These are phyloP conservation scores for Philopedon plagiatum DNA, from an alignment of 2,888 invertebrate genomes.

Conservation along the genomic window DNA sequence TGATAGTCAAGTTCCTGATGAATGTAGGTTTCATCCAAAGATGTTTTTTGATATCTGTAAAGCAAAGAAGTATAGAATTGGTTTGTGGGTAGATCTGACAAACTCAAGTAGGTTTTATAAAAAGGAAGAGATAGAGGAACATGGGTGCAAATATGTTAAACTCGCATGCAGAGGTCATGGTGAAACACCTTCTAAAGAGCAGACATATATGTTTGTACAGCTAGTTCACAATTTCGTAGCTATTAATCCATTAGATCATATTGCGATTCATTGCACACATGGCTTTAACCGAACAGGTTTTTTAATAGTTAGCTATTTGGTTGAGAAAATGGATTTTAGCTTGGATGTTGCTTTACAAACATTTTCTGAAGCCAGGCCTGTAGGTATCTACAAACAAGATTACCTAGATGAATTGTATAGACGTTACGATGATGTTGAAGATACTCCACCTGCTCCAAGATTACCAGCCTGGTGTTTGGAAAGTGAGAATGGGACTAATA, in stretches of 20 bases:
- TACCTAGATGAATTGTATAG: conserved; percentile 91
- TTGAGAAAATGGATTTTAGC: conserved; percentile 86
- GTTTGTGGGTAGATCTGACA: conserved; percentile 97
- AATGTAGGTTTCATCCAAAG: conserved; percentile 86
- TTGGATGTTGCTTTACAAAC: conserved; percentile 86
- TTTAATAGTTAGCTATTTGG: conserved; percentile 91
- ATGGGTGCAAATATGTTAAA: conserved; percentile 89
- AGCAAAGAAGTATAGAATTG: conserved; percentile 86
- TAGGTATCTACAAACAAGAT: conserved; percentile 98
- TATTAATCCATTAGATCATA: conserved; percentile 83
- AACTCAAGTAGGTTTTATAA: conserved; percentile 96
- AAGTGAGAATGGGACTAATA: conserved; percentile 60
- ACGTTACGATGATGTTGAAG: conserved; percentile 83
- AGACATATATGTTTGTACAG: conserved; percentile 86
- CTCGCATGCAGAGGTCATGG: conserved; percentile 92
- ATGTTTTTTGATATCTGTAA: conserved; percentile 89
- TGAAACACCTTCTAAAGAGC: conserved; percentile 90
- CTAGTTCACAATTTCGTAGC: conserved; percentile 84
- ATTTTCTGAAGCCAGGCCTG: conserved; percentile 85
- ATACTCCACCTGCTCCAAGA: conserved; percentile 80
- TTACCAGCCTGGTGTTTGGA: conserved; percentile 92
- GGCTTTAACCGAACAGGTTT: conserved; percentile 99
- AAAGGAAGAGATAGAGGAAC: conserved; percentile 81
- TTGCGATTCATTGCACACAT: conserved; percentile 96
- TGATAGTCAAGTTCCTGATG: conserved; percentile 87